These are phyloP conservation scores for Aphidius ervi DNA, from an alignment of 1,140 invertebrate species.

Conservation along the genomic window DNA sequence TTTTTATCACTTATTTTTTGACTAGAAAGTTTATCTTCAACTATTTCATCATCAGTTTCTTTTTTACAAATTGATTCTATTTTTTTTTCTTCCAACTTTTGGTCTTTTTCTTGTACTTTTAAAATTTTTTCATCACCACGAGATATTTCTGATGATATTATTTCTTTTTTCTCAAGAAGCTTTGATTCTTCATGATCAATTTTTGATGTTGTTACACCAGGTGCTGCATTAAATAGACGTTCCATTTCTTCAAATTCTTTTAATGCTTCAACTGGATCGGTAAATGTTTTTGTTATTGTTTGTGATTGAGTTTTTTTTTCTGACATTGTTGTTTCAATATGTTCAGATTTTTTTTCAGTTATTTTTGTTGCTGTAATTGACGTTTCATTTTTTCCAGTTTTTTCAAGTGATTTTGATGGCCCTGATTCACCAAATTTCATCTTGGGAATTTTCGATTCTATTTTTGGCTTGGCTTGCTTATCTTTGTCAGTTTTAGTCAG, in stretches of 20 bases:
- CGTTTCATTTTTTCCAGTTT: slow-evolving; percentile 22
- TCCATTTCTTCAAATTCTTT: slow-evolving; percentile 33
- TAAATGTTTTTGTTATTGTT: slow-evolving; percentile 34
- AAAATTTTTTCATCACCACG: slow-evolving; percentile 37
- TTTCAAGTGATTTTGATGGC: no score
- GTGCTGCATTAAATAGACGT: slow-evolving; percentile 25
- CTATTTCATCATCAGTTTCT: slow-evolving; percentile 35
- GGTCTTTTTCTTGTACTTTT: slow-evolving; percentile 40
- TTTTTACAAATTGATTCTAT: slow-evolving; percentile 35
- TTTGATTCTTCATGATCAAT: slow-evolving; percentile 37
- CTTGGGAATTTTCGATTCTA: slow-evolving; percentile 40
- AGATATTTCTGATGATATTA: slow-evolving; percentile 38
- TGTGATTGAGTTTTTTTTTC: slow-evolving; percentile 35
- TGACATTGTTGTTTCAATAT: slow-evolving; percentile 31
- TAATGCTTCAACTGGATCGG: slow-evolving; percentile 28
- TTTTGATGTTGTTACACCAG: slow-evolving; percentile 34
- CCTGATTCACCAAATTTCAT: neutral
- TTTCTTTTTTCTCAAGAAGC: slow-evolving; percentile 38
- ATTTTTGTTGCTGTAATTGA: slow-evolving; percentile 37
- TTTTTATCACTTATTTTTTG: slow-evolving; percentile 34
- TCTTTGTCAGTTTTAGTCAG: slow-evolving; percentile 11
- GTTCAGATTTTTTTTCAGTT: slow-evolving; percentile 36
- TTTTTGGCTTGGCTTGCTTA: slow-evolving; percentile 20
- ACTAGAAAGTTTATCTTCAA: slow-evolving; percentile 34
- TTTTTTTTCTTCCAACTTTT: slow-evolving; percentile 35